phyloP scores from a whole-genome alignment of 2,113 vertebrate genomes.

The Haemorhous mexicanus region DNA sequence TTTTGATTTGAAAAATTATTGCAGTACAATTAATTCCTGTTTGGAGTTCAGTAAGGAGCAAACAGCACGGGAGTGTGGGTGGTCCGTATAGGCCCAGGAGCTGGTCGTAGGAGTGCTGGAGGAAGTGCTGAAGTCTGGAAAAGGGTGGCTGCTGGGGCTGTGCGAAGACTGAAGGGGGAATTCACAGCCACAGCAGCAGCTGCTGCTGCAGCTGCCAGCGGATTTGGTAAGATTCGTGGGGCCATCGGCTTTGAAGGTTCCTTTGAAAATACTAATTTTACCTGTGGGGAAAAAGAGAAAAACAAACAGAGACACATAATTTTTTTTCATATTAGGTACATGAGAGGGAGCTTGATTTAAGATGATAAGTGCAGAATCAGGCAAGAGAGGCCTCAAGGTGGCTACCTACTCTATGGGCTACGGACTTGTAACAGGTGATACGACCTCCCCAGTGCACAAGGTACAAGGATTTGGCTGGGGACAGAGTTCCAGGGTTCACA shows the following conservation, averaged over 20 bases:
- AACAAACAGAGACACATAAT: constrained; percentile 8
- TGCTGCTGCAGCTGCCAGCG: constrained; percentile 82
- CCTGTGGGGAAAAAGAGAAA: constrained; percentile 71
- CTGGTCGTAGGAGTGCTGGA: constrained; percentile 87
- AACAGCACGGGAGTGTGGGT: constrained; percentile 92
- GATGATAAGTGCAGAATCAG: neutral
- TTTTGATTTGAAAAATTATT: constrained; percentile 86
- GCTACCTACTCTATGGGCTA: neutral
- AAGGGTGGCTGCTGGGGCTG: constrained; percentile 80
- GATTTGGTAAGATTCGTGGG: constrained; percentile 86
- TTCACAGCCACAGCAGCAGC: constrained; percentile 84
- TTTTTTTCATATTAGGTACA: neutral
- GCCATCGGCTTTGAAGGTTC: constrained; percentile 85
- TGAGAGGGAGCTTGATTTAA: neutral
- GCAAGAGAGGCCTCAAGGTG: neutral
- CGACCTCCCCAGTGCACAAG: rapidly evolving
- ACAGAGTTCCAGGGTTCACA: neutral
- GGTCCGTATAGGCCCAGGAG: constrained; percentile 94
- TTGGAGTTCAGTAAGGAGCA: constrained; percentile 89
- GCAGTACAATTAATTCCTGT: constrained; percentile 78
- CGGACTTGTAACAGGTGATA: neutral
- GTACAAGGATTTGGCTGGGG: neutral
- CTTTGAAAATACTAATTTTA: constrained; percentile 88
- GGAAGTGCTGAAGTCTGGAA: constrained; percentile 90
- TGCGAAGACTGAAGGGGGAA: constrained; percentile 85